Evolutionary conservation across 1,140 invertebrate species (phyloP).

Genomic region (Calephelis virginiensis): DNA sequence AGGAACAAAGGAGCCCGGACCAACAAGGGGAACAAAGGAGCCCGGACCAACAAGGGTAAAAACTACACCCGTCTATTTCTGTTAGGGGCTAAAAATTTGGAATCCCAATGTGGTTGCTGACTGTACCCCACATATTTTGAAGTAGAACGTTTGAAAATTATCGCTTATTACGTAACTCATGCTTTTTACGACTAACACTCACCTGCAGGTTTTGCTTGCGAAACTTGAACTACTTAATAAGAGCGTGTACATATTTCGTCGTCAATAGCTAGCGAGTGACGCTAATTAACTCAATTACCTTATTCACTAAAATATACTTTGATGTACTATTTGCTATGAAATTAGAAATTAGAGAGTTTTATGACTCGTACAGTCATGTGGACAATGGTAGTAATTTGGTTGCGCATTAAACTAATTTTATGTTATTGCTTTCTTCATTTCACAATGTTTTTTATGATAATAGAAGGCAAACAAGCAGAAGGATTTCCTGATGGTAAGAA

Average conservation of each 20-base stretch:
- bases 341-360: background rate
- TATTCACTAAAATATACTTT: background rate
- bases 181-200: conserved; percentile 7
- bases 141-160: conserved; percentile 13
- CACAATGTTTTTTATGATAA: too few species aligned
- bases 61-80: too few species aligned
- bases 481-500: too few species aligned
- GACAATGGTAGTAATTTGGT: too few species aligned
- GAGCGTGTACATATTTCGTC: conserved; percentile 4
- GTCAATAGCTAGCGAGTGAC: background rate
- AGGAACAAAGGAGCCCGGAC: too few species aligned
- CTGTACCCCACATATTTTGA: background rate
- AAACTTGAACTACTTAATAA: conserved; percentile 11
- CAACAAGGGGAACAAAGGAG: too few species aligned
- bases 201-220: conserved; percentile 7
- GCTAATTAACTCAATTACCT: background rate
- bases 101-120: too few species aligned
- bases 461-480: too few species aligned
- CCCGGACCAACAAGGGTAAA: too few species aligned
- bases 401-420: too few species aligned
- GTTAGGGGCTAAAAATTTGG: too few species aligned
- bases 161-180: conserved; percentile 5
- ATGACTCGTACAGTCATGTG: background rate
- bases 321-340: background rate
- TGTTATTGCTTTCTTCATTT: too few species aligned